Evolutionary conservation across 2,113 vertebrate species (phyloP).

Genomic region (Micronisus gabar): DNA sequence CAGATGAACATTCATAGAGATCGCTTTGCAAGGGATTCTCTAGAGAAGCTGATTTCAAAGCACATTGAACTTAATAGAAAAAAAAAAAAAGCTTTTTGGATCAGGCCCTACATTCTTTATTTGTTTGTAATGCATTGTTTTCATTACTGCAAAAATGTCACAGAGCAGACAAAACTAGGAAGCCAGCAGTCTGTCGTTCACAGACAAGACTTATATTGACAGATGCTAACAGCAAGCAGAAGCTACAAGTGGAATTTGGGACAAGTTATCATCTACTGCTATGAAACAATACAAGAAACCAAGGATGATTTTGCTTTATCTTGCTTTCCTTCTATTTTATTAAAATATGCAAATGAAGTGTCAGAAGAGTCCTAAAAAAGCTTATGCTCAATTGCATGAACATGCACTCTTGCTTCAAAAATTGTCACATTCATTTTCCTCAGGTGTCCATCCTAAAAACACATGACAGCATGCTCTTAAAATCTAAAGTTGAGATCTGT

Average conservation of each 20-base stretch:
- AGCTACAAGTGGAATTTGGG: not conserved
- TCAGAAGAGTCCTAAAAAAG: not conserved
- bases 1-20: constrained; percentile 3
- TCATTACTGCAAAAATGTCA: not conserved
- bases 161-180: not conserved
- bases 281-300: not conserved
- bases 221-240: not conserved
- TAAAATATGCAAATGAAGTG: not conserved
- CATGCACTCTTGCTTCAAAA: not conserved
- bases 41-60: constrained; percentile 2
- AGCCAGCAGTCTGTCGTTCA: not conserved
- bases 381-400: not conserved
- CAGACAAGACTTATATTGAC: not conserved
- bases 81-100: not conserved
- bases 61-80: not conserved
- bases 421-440: not conserved
- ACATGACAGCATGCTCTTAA: not conserved
- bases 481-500: not conserved
- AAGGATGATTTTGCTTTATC: not conserved
- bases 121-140: not conserved
- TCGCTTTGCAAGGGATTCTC: not conserved
- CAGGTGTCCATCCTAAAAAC: not conserved
- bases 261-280: not conserved
- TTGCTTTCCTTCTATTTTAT: not conserved
- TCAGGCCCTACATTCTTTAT: not conserved